These are phyloP conservation scores for Gallinago nigripennis DNA, from an alignment of 2,797 vertebrate species.

Conservation along the genomic window DNA sequence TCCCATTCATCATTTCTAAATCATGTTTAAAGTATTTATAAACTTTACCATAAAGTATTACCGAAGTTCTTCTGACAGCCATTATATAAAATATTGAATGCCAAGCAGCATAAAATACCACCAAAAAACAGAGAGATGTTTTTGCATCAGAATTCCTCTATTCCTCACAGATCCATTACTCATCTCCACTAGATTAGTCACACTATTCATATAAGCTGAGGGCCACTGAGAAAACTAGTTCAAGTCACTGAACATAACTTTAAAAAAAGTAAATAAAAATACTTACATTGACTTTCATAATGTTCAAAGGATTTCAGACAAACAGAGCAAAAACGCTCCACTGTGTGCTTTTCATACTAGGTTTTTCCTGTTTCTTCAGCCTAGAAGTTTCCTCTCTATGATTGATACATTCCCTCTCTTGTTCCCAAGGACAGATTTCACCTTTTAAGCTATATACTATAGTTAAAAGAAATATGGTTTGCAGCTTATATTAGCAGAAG, in stretches of 20 bases:
- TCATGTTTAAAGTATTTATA: conserved; percentile 65
- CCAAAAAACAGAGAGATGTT: conserved; percentile 7
- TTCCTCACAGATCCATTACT: conserved; percentile 71
- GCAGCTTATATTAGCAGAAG: background rate
- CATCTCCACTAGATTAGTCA: conserved; percentile 45
- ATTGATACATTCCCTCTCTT: conserved; percentile 51
- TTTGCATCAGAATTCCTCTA: conserved; percentile 51
- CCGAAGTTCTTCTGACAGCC: conserved; percentile 59
- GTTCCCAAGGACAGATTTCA: conserved; percentile 17
- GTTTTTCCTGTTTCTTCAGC: conserved; percentile 28
- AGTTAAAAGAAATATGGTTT: background rate
- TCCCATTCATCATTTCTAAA: conserved; percentile 69
- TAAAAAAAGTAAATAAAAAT: conserved; percentile 48
- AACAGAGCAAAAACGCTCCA: conserved; percentile 37
- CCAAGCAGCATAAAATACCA: conserved; percentile 39
- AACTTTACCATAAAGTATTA: conserved; percentile 45
- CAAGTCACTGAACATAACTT: conserved; percentile 24
- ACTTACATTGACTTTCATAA: background rate
- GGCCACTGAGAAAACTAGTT: conserved; percentile 32
- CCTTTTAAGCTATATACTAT: conserved; percentile 12
- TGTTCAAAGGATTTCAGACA: conserved; percentile 59
- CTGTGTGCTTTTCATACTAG: conserved; percentile 37
- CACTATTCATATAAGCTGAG: conserved; percentile 12
- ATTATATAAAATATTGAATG: conserved; percentile 58
- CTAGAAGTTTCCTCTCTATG: conserved; percentile 28